These are phyloP conservation scores for Drosophila bipectinata DNA, from an alignment of 1,140 invertebrate genomes.

Conservation along the genomic window DNA sequence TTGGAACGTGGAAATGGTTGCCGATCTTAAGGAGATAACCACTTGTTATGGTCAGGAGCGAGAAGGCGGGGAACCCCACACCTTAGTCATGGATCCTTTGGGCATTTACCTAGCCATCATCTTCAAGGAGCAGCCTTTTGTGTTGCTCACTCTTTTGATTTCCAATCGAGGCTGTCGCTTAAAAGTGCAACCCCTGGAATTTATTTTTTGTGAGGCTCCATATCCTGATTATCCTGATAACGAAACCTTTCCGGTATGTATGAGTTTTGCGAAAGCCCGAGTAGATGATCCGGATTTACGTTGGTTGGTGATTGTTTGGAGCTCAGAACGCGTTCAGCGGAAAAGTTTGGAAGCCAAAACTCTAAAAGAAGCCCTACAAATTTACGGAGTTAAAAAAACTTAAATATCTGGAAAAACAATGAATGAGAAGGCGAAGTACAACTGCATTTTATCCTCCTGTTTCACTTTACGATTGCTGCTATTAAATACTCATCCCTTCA, in stretches of 20 bases:
- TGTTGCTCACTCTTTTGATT: slow-evolving; percentile 12
- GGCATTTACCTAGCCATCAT: slow-evolving; percentile 30
- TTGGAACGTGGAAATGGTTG: slow-evolving; percentile 8
- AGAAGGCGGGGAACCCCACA: slow-evolving; percentile 2
- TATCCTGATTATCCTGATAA: not conserved
- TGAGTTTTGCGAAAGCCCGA: slow-evolving; percentile 6
- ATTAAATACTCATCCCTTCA: slow-evolving; percentile 25
- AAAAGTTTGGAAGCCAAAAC: not conserved
- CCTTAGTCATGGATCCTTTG: slow-evolving; percentile 33
- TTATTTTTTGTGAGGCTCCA: slow-evolving; percentile 5
- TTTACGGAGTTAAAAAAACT: not conserved
- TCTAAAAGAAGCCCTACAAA: not conserved
- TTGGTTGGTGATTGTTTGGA: slow-evolving; percentile 16
- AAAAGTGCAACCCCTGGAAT: not conserved
- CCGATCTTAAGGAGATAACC: slow-evolving; percentile 6
- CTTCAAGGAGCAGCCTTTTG: slow-evolving; percentile 35
- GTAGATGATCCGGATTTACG: not conserved
- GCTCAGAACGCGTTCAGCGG: not conserved
- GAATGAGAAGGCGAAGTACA: not conserved
- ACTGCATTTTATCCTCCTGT: slow-evolving; percentile 3
- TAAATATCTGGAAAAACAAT: not conserved
- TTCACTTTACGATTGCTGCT: slow-evolving; percentile 1
- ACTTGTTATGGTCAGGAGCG: not conserved
- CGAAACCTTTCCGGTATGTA: slow-evolving; percentile 19
- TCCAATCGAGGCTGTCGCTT: no score